Conservation (phyloP, 2,888 invertebrate genomes). For the Temnothorax rugatulus region DNA sequence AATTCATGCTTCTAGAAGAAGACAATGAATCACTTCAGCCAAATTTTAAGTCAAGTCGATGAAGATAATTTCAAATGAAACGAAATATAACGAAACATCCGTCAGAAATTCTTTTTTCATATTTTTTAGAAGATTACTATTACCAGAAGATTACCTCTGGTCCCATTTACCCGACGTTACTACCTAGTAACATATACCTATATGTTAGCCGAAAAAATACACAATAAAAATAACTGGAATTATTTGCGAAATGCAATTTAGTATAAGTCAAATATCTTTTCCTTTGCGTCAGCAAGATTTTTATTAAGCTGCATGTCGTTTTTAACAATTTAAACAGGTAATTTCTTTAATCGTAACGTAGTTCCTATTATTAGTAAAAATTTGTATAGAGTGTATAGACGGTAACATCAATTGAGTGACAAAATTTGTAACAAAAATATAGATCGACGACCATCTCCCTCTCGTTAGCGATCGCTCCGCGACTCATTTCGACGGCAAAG, state of each 20-base stretch:
- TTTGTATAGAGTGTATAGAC: background rate
- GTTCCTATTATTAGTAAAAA: background rate
- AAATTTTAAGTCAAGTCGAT: conserved; percentile 19
- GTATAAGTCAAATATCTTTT: background rate
- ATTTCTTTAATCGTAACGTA: background rate
- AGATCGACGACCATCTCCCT: background rate
- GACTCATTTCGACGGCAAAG: background rate
- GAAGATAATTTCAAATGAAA: background rate
- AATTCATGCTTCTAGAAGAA: background rate
- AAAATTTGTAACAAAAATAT: background rate
- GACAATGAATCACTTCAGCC: background rate
- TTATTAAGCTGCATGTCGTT: background rate
- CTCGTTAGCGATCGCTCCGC: conserved; percentile 25
- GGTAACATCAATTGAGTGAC: background rate
- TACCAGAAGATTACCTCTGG: background rate
- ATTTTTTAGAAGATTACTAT: background rate
- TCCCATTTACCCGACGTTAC: conserved; percentile 1
- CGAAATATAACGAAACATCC: background rate
- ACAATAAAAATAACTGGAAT: background rate
- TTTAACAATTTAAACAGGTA: background rate
- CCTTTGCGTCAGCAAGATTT: background rate
- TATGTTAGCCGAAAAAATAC: background rate
- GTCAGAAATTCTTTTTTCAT: background rate
- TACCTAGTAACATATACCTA: no score
- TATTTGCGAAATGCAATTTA: conserved; percentile 2